A percentile compares a stretch with the other conserved stretches of the same genome.
Evolutionary conservation across 2,888 invertebrate genomes (phyloP).

Genomic region (Cephus pygmeus): DNA sequence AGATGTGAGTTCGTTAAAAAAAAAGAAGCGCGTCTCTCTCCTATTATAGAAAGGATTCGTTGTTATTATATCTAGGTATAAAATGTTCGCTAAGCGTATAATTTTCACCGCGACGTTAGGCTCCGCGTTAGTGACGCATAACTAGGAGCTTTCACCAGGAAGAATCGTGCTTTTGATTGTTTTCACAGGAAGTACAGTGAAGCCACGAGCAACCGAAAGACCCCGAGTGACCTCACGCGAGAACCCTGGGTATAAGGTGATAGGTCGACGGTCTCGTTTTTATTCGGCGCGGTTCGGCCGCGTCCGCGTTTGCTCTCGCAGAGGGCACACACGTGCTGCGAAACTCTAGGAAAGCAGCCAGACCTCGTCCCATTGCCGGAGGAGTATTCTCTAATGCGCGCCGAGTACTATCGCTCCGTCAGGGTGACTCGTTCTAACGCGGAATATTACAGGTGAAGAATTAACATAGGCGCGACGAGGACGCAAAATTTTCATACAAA

Average conservation of each 20-base stretch:
- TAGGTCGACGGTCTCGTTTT: not conserved
- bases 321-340: not conserved
- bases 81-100: not conserved
- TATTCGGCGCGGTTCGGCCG: not conserved
- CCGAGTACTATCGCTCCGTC: not conserved
- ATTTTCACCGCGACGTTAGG: not conserved
- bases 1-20: not conserved
- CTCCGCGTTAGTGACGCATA: not conserved
- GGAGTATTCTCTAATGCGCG: not conserved
- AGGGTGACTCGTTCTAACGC: not conserved
- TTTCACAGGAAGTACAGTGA: not conserved
- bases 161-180: not conserved
- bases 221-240: not conserved
- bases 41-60: not conserved
- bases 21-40: not conserved
- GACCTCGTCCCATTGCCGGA: conserved; percentile 3
- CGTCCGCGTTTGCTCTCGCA: not conserved
- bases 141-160: not conserved
- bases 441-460: not conserved
- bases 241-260: not conserved
- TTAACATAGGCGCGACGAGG: not conserved
- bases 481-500: not conserved
- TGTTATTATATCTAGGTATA: not conserved
- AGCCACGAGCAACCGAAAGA: not conserved
- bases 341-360: not conserved